A percentile compares a stretch with the other conserved stretches of the same genome.
Conservation (phyloP, 2,797 vertebrate genomes). For the Psittacula derbiana region DNA sequence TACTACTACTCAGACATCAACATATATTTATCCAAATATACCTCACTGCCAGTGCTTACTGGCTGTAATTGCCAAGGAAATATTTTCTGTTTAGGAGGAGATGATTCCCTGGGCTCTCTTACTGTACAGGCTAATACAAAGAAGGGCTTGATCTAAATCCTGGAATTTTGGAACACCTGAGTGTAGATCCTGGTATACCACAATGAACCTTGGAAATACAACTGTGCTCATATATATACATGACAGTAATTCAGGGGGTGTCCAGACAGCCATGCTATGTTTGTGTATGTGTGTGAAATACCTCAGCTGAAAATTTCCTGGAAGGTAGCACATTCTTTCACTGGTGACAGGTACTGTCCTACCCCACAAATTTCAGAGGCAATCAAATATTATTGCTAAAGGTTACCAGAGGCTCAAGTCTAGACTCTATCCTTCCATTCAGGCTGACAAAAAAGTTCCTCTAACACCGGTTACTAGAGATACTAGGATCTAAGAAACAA, state of each 20-base stretch:
- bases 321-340: neutral
- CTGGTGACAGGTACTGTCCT: neutral
- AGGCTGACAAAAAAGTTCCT: neutral
- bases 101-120: neutral
- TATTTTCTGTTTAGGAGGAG: neutral
- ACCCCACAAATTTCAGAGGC: neutral
- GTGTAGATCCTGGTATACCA: neutral
- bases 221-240: neutral
- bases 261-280: neutral
- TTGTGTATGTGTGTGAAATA: neutral
- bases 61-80: conserved; percentile 7
- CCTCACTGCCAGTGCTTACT: neutral
- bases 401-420: neutral
- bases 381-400: neutral
- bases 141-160: conserved; percentile 5
- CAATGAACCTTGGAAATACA: neutral
- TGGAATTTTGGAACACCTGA: neutral
- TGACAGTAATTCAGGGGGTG: neutral
- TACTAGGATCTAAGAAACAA: neutral
- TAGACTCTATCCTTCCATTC: neutral
- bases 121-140: neutral
- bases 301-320: neutral
- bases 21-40: conserved; percentile 7
- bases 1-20: conserved; percentile 8
- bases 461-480: neutral